Evolutionary conservation across 1,140 invertebrate species (phyloP).

Genomic region (Drosophila simulans): DNA sequence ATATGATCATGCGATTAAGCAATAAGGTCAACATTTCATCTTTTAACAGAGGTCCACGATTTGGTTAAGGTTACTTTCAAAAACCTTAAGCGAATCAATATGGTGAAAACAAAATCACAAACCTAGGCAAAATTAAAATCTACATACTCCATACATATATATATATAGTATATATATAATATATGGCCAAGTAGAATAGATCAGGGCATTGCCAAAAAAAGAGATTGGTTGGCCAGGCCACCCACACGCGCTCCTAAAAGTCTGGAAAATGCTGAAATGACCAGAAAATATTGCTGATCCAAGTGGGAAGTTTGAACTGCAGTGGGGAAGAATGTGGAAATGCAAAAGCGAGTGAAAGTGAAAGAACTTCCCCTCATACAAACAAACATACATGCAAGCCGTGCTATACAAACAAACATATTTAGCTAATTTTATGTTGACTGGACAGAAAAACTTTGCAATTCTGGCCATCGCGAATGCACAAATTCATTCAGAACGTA

Average conservation of each 20-base stretch:
- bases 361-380: constrained; percentile 33
- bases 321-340: constrained; percentile 6
- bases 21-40: neutral
- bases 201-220: constrained; percentile 11
- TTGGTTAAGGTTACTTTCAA: too few species aligned
- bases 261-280: constrained; percentile 7
- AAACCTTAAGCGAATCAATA: neutral
- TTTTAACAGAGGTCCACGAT: too few species aligned
- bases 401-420: constrained; percentile 16
- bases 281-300: constrained; percentile 38
- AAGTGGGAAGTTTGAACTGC: constrained; percentile 1
- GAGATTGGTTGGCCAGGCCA: constrained; percentile 14
- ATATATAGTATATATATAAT: too few species aligned
- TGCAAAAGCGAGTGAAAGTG: constrained; percentile 32
- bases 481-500: constrained; percentile 29
- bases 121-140: neutral
- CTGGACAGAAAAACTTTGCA: constrained; percentile 42
- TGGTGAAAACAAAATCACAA: neutral
- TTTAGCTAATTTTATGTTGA: constrained; percentile 47
- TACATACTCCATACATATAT: too few species aligned
- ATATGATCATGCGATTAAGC: neutral
- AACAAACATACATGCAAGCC: neutral
- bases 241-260: constrained; percentile 24
- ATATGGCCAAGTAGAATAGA: constrained; percentile 23
- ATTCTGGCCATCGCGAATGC: constrained; percentile 35